Base-by-base conservation (phyloP, 2,797 vertebrate genomes). In the Anniella stebbinsi region DNA sequence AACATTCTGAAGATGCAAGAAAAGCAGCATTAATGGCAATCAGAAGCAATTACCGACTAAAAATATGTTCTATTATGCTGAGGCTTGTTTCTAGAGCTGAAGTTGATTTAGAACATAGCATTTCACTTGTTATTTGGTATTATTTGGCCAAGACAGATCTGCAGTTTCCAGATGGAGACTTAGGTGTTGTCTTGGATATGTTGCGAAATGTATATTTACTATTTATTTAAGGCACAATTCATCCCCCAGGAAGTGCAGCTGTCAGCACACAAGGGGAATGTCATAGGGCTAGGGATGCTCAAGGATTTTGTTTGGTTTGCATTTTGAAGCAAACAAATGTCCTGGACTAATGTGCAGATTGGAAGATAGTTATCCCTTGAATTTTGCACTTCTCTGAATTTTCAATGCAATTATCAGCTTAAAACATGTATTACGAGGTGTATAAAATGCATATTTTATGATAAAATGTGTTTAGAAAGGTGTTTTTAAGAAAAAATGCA, bases 1-100 rank as follows among this genome's bases (percentile, higher is more conserved):
- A 67, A 78, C 38, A 70, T 87, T 72, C 92, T 86, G n/a, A 85
- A 91, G n/a, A 3, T 12, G 8, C 86, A 91, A 93, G 85, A 6
- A 48, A 69, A 45, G 23, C 30, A 69, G 9, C 13, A 80, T 9
- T 90, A 84, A 83, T 73, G 66, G 57, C 67, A 86, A 89, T 89
- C 76, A 73, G 48, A 54, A 63, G 84, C 45, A 90, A 86, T 90
- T 90, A 80, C 6, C 28, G 54, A 80, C 76, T 90, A 80, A 89
- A 88, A 88, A 88, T 88, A 88, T 80, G 36, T 41, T 84, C 75
- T 70, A 85, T 86, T 90, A 80, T 73, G 41, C 36, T 30, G 51
- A 86, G 60, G 15, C 41, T 51, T 72, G 77, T 69, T 89, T 86
- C 66, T 80, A 51, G 77, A 48, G 80, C 80, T 82, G 70, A 72